These are phyloP conservation scores for Agelastica alni DNA, from an alignment of 2,888 invertebrate genomes.

Conservation along the genomic window DNA sequence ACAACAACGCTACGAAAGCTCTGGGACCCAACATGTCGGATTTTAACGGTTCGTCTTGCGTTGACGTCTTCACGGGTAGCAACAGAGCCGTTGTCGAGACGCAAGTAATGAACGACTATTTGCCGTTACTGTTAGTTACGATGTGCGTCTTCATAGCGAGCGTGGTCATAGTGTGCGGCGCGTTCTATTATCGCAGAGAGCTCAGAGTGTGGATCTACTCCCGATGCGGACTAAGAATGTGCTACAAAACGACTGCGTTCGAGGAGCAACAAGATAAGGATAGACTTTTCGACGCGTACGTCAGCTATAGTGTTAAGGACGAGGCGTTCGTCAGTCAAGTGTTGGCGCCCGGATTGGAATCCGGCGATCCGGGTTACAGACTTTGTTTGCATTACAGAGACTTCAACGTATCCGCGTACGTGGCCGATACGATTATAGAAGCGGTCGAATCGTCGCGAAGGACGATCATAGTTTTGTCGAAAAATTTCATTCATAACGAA, in stretches of 20 bases:
- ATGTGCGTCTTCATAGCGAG: conserved; percentile 78
- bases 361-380: conserved; percentile 78
- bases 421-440: conserved; percentile 90
- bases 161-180: conserved; percentile 75
- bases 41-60: conserved; percentile 77
- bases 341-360: conserved; percentile 84
- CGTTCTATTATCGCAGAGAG: conserved; percentile 81
- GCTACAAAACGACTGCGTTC: conserved; percentile 80
- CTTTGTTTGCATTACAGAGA: conserved; percentile 91
- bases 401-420: conserved; percentile 84
- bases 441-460: conserved; percentile 89
- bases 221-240: conserved; percentile 82
- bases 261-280: conserved; percentile 83
- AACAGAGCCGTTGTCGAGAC: conserved; percentile 74
- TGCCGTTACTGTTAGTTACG: conserved; percentile 77
- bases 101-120: conserved; percentile 79
- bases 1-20: conserved; percentile 73
- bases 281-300: conserved; percentile 91
- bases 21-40: conserved; percentile 73
- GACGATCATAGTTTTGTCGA: conserved; percentile 87
- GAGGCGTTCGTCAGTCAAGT: conserved; percentile 89
- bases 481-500: conserved; percentile 92
- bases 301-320: conserved; percentile 92
- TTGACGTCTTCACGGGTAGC: conserved; percentile 70
- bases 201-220: conserved; percentile 85